A percentile compares a stretch with the other conserved stretches of the same genome.
Conservation (phyloP, 2,797 vertebrate genomes). For the Glossophaga mutica region DNA sequence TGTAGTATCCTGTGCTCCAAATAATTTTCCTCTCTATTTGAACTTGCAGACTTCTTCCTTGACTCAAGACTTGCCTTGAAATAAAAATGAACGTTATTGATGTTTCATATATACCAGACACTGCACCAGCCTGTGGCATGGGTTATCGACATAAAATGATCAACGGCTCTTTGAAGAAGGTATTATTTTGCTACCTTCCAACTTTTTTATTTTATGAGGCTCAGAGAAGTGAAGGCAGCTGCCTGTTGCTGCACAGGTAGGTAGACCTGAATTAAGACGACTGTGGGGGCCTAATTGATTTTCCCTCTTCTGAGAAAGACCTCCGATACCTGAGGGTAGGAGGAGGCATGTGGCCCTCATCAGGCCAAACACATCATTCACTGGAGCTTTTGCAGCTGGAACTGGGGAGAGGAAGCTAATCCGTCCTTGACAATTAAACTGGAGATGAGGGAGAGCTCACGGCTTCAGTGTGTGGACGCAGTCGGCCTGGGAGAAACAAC, state of each 20-base stretch:
- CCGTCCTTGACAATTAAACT: not conserved
- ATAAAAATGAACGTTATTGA: slow-evolving; percentile 51
- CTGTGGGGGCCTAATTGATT: not conserved
- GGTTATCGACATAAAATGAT: not conserved
- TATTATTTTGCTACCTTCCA: not conserved
- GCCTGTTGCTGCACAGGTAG: not conserved
- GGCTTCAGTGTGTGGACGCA: not conserved
- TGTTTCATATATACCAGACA: not conserved
- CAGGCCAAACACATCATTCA: not conserved
- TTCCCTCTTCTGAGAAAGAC: not conserved
- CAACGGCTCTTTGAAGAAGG: slow-evolving; percentile 9
- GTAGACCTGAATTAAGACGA: not conserved
- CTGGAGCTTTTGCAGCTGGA: not conserved
- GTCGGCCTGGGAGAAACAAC: not conserved
- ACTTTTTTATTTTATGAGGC: not conserved
- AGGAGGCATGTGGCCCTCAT: not conserved
- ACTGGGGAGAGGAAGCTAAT: not conserved
- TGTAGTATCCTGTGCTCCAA: slow-evolving; percentile 21
- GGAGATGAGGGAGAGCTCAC: not conserved
- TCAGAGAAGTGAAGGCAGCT: not conserved
- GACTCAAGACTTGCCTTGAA: slow-evolving; percentile 69
- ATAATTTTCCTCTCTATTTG: slow-evolving; percentile 51
- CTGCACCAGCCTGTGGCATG: not conserved
- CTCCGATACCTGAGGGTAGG: not conserved
- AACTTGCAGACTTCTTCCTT: slow-evolving; percentile 18